Base-by-base conservation (phyloP, 2,113 vertebrate species). In the Pholis gunnellus region DNA sequence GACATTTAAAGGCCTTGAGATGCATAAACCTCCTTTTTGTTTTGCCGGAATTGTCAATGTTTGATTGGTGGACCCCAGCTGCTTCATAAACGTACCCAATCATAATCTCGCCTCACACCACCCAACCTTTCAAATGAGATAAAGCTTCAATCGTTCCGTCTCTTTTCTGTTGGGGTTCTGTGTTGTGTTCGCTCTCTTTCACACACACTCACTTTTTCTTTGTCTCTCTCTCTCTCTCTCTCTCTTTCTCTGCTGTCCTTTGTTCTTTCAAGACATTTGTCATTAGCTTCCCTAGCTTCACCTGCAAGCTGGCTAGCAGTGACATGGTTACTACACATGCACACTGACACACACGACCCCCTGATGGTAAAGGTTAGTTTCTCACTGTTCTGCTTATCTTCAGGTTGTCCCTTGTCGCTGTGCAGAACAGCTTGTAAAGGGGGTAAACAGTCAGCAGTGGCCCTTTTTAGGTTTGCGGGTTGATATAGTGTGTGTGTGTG, bases 181-280 rank as follows among this genome's bases (percentile, higher is more conserved):
- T 48, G n/a, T 61, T 83, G 70, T 72, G 70, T 59, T 79, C 44
- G 46, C 29, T 71, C 31, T 75, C 52, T 70, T 44, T 79, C 36
- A 46, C 34, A 64, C 66, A 65, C 72, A 42, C 38, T 27, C 67
- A 56, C 59, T 82, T 34, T 73, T 5, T 79, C 59, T 75, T 48
- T 87, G 22, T 84, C 15, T 79, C 59, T 75, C 42, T 87, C 17
- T 84, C 14, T 46, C n/a, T 44, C 44, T 68, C 27, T 34, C 14
- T 14, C 66, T 69, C 27, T 34, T 50, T 63, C 25, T 52, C 68
- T 69, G 65, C 46, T 8, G 2, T 84, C 78, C 84, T 91, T 93
- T 88, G 89, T 90, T 91, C 86, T 77, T 89, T 78, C 84, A 52
- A 85, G 77, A 84, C 78, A 87, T 92, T 92, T 78, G 65, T 90